Percentiles rank a stretch among this genome's conserved stretches.
phyloP scores from a whole-genome alignment of 2,797 vertebrate genomes.

The Clarias fuscus region DNA sequence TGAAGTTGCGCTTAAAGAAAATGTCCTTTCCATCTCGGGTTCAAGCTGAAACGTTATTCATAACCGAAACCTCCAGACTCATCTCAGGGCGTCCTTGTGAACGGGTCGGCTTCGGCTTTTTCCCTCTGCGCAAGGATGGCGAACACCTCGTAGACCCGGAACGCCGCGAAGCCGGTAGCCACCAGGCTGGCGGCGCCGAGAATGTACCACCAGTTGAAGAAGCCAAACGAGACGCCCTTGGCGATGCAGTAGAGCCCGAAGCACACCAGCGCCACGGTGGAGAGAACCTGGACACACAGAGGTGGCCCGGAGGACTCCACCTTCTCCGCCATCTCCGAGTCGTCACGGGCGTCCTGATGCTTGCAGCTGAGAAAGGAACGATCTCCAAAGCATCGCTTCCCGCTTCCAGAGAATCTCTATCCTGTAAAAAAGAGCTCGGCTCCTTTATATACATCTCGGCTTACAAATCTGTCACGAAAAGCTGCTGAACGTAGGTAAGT shows the following conservation, averaged over 20 bases:
- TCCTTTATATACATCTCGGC: slow-evolving; percentile 43
- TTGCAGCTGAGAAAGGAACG: not conserved
- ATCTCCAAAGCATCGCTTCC: not conserved
- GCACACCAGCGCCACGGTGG: slow-evolving; percentile 58
- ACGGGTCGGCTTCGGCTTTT: slow-evolving; percentile 43
- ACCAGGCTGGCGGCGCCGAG: slow-evolving; percentile 64
- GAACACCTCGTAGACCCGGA: slow-evolving; percentile 68
- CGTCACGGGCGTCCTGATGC: not conserved
- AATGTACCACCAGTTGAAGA: slow-evolving; percentile 73
- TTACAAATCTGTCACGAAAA: slow-evolving; percentile 38
- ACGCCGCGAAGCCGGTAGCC: slow-evolving; percentile 62
- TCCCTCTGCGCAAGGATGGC: slow-evolving; percentile 52
- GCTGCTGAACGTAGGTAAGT: slow-evolving; percentile 22
- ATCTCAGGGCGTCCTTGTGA: slow-evolving; percentile 10
- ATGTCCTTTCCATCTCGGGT: not conserved
- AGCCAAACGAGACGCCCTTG: slow-evolving; percentile 62
- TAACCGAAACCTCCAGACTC: not conserved
- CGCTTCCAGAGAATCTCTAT: not conserved
- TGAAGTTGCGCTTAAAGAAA: not conserved
- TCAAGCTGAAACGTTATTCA: not conserved
- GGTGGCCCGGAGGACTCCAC: slow-evolving; percentile 49
- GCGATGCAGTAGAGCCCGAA: slow-evolving; percentile 69
- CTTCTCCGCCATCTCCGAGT: slow-evolving; percentile 57
- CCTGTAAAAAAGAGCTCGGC: not conserved
- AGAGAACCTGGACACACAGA: slow-evolving; percentile 66